Evolutionary conservation across 2,113 vertebrate genomes (phyloP).

Genomic region (Takifugu bimaculatus): DNA sequence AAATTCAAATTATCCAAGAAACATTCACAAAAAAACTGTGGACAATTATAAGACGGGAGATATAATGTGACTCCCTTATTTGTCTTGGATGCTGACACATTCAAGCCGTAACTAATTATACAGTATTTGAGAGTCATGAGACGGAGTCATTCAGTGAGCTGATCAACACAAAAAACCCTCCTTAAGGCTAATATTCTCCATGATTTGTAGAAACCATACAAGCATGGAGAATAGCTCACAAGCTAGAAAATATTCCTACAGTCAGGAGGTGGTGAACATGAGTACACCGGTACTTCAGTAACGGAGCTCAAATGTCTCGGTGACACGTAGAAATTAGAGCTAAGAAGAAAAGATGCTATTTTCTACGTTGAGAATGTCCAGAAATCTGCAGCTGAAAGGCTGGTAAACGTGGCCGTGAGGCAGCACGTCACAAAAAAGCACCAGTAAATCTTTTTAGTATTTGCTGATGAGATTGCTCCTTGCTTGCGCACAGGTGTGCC

Average conservation of each 20-base stretch:
- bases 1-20: not conserved
- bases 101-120: conserved; percentile 51
- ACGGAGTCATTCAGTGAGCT: conserved; percentile 68
- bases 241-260: conserved; percentile 68
- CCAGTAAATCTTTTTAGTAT: too few relatives aligned
- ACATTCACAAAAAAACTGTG: conserved; percentile 21
- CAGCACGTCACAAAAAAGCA: too few relatives aligned
- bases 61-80: conserved; percentile 37
- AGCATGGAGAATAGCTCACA: conserved; percentile 67
- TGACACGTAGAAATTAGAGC: conserved; percentile 39
- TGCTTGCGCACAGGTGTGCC: too few relatives aligned
- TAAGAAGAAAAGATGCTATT: conserved; percentile 11
- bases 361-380: conserved; percentile 1
- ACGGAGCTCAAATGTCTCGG: conserved; percentile 53
- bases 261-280: conserved; percentile 48
- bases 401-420: too few relatives aligned
- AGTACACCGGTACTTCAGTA: conserved; percentile 59
- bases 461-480: too few relatives aligned
- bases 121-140: conserved; percentile 66
- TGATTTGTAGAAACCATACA: conserved; percentile 71
- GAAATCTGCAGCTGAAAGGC: conserved; percentile 1
- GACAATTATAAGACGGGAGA: conserved; percentile 37
- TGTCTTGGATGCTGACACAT: conserved; percentile 43
- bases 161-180: conserved; percentile 54
- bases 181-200: conserved; percentile 70